These are phyloP conservation scores for Leptobrachium leishanense DNA, from an alignment of 2,113 vertebrate genomes.

Conservation along the genomic window DNA sequence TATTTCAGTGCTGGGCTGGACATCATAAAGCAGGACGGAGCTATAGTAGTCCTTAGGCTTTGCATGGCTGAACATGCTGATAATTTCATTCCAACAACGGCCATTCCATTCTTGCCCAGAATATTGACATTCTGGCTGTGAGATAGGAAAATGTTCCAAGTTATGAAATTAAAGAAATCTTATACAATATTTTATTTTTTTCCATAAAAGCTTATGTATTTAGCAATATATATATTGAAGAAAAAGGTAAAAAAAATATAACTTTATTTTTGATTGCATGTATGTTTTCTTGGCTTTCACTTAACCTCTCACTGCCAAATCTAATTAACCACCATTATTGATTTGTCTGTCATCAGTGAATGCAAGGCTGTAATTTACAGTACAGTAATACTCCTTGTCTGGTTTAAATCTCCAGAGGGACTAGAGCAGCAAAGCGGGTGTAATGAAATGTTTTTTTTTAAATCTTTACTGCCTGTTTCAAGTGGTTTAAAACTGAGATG, in stretches of 20 bases:
- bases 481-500: conserved; percentile 10
- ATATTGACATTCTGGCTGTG: too few relatives aligned
- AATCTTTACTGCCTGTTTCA: conserved; percentile 17
- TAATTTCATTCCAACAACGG: too few relatives aligned
- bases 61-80: too few relatives aligned
- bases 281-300: conserved; percentile 17
- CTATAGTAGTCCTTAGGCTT: too few relatives aligned
- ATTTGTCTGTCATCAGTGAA: conserved; percentile 19
- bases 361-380: background rate
- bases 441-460: background rate
- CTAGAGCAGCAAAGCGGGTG: conserved; percentile 1
- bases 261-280: conserved; percentile 16
- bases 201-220: conserved; percentile 36
- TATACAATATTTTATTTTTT: conserved; percentile 16
- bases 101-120: too few relatives aligned
- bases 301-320: conserved; percentile 6
- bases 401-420: conserved; percentile 4
- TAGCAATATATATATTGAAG: conserved; percentile 19
- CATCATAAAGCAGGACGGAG: too few relatives aligned
- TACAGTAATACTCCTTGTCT: conserved; percentile 33
- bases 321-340: conserved; percentile 7
- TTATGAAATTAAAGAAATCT: background rate
- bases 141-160: too few relatives aligned
- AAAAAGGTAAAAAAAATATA: conserved; percentile 2
- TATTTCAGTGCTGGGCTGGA: too few relatives aligned